Percentiles rank a stretch among this genome's conserved stretches.
Evolutionary conservation across 2,797 vertebrate genomes (phyloP).

Genomic region (Gymnopithys bicolor): DNA sequence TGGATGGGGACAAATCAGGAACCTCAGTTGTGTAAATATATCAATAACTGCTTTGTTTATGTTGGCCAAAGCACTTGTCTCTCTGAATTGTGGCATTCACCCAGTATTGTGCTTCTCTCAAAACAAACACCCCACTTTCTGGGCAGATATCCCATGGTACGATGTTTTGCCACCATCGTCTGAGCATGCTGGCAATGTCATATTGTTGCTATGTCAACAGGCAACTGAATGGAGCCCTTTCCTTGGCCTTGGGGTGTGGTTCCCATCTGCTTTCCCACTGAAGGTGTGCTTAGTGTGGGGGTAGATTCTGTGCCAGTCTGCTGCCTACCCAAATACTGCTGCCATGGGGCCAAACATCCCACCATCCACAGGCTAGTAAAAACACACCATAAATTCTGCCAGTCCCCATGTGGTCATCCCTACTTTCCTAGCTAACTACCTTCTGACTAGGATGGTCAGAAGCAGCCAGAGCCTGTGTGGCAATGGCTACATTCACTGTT

Average conservation of each 20-base stretch:
- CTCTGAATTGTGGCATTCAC: conserved; percentile 44
- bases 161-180: not conserved
- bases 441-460: not conserved
- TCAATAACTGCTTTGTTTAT: conserved; percentile 57
- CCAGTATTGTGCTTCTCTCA: conserved; percentile 36
- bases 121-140: conserved; percentile 49
- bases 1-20: conserved; percentile 11
- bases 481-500: not conserved
- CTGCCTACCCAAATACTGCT: not conserved
- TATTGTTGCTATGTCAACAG: not conserved
- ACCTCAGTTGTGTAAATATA: conserved; percentile 21
- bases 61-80: conserved; percentile 25
- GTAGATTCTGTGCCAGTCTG: not conserved
- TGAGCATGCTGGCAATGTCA: not conserved
- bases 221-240: not conserved
- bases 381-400: not conserved
- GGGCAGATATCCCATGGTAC: conserved; percentile 35
- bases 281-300: not conserved
- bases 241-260: not conserved
- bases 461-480: not conserved
- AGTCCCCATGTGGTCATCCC: not conserved
- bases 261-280: not conserved
- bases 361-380: not conserved
- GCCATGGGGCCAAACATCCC: not conserved
- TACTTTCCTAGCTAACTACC: not conserved